These are phyloP conservation scores for Luperina testacea DNA, from an alignment of 2,888 invertebrate genomes.

Conservation along the genomic window DNA sequence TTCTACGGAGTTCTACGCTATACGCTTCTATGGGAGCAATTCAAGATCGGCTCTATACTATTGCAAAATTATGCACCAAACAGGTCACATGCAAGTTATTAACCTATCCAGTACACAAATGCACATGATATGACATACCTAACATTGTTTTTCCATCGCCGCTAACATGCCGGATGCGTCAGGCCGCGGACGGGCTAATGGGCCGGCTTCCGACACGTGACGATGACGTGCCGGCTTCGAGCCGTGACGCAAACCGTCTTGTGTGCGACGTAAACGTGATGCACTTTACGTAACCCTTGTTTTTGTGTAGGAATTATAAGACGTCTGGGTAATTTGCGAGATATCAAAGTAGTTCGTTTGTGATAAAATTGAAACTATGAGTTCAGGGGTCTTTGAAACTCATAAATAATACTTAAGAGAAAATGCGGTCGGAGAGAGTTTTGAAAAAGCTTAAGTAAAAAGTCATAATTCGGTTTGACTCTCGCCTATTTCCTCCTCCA, in stretches of 20 bases:
- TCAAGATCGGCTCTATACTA: background rate
- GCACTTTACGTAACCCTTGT: slow-evolving; percentile 58
- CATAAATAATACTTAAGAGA: too few species aligned
- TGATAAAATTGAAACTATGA: background rate
- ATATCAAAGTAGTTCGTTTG: background rate
- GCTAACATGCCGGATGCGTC: slow-evolving; percentile 77
- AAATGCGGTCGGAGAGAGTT: too few species aligned
- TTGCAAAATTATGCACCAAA: slow-evolving; percentile 13
- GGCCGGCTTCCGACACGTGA: slow-evolving; percentile 79
- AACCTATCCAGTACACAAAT: slow-evolving; percentile 21
- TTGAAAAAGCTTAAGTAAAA: too few species aligned
- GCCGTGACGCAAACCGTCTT: slow-evolving; percentile 74
- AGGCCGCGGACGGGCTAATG: slow-evolving; percentile 81
- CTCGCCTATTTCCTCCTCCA: too few species aligned
- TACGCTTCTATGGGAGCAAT: background rate
- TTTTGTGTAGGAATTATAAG: slow-evolving; percentile 35
- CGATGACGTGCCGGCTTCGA: slow-evolving; percentile 60
- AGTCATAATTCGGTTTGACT: too few species aligned
- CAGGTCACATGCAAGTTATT: slow-evolving; percentile 34
- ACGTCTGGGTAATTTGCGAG: slow-evolving; percentile 28
- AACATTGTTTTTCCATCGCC: slow-evolving; percentile 69
- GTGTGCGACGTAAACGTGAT: slow-evolving; percentile 48
- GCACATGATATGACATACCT: slow-evolving; percentile 26
- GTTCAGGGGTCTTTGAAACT: background rate
- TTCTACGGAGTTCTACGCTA: background rate